Percentiles rank a stretch among this genome's conserved stretches.
These are phyloP conservation scores for Microcebus ravelobensis DNA, from an alignment of 2,113 vertebrate genomes.

Conservation along the genomic window DNA sequence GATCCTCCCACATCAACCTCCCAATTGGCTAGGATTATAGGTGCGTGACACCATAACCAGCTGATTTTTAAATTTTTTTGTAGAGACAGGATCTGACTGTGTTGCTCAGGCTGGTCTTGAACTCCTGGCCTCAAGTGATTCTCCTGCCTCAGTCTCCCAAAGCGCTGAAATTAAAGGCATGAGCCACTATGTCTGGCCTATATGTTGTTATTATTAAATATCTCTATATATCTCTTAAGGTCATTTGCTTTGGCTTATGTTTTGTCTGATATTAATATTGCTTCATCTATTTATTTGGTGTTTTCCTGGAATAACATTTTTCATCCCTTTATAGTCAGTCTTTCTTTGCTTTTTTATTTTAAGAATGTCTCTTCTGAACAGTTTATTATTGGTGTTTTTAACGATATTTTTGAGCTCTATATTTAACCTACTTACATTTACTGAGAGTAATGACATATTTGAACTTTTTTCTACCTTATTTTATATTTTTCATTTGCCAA, in stretches of 20 bases:
- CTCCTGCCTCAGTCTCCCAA: not conserved
- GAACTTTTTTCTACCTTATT: not conserved
- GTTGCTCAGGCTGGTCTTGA: not conserved
- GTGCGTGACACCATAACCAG: no score
- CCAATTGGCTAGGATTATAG: no score
- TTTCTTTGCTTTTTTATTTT: conserved; percentile 2
- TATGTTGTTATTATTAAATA: not conserved
- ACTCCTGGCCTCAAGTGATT: not conserved
- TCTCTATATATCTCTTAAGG: not conserved
- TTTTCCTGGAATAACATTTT: not conserved
- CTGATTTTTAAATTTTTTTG: no score
- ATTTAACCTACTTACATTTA: not conserved
- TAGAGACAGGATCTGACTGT: no score
- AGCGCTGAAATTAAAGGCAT: not conserved
- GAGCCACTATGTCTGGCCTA: not conserved
- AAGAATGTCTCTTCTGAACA: not conserved
- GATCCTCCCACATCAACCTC: no score
- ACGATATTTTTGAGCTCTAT: not conserved
- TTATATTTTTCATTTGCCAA: conserved; percentile 14
- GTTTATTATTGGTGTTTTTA: not conserved
- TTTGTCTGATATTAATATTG: not conserved
- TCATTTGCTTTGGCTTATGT: not conserved
- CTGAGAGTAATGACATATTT: not conserved
- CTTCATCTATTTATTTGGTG: not conserved
- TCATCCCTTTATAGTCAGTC: not conserved